Base-by-base conservation (phyloP, 2,113 vertebrate genomes). In the Megalops atlanticus region DNA sequence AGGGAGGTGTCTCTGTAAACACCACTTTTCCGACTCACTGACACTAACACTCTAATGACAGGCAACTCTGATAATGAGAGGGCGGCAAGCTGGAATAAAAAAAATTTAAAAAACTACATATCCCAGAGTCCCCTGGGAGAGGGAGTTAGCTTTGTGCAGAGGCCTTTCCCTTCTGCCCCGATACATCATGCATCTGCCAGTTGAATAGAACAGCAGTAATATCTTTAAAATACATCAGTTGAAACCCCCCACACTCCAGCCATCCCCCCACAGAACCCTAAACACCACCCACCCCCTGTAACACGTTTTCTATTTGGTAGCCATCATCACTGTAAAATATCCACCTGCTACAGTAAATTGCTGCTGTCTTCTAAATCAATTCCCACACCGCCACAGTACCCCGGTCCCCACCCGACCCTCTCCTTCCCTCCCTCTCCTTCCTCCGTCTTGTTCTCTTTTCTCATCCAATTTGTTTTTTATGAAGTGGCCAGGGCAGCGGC, bases 391-490 rank as follows among this genome's bases (percentile, higher is more conserved):
- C 38, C 40, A 27, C 64, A 64, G 36, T 70, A 6, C 31, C 16
- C 49, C 72, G 70, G 27, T 70, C 38, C 52, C 54, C 14, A 21
- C 18, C 54, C 78, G 18, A 70, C 41, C 80, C 76, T 31, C 40
- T 69, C 27, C 21, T 45, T 81, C 47, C n/a, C 24, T 54, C 21
- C 21, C 58, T 18, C n/a, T 71, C 43, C 43, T 47, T 73, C 69
- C 68, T 73, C 24, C 41, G 1, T 41, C 24, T 39, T 31, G 6
- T 31, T 33, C 47, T 79, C 72, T 77, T 69, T 77, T 83, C 27
- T 74, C 49, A 33, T 84, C 74, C 77, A 77, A 79, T 83, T 81
- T 82, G 68, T 82, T 52, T 52, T 80, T 80, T 21, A 73, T 83
- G 80, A 76, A 82, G 84, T 84, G 82, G 69, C 54, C 31, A 38